These are phyloP conservation scores for Pantherophis alleghaniensis DNA, from an alignment of 2,797 vertebrate species.

Conservation along the genomic window DNA sequence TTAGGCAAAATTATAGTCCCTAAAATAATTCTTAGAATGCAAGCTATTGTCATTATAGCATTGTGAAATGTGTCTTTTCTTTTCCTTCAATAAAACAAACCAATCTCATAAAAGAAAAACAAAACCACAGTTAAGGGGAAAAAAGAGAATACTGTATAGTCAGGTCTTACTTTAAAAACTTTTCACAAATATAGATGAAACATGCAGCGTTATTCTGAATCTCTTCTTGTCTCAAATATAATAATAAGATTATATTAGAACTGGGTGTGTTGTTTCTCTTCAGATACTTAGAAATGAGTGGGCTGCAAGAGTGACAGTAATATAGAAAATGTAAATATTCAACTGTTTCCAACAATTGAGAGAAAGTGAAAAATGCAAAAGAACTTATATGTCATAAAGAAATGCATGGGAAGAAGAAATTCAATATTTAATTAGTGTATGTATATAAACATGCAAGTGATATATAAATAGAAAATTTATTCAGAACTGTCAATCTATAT, in stretches of 20 bases:
- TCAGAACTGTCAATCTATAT: background rate
- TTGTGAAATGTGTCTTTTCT: background rate
- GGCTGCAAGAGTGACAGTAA: background rate
- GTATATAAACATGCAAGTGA: background rate
- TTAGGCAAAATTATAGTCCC: background rate
- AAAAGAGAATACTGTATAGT: background rate
- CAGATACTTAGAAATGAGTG: background rate
- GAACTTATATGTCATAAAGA: background rate
- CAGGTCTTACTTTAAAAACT: background rate
- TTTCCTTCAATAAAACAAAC: background rate
- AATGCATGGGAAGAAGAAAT: background rate
- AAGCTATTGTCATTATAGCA: background rate
- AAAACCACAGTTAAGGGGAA: background rate
- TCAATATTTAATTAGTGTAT: background rate
- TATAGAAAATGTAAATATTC: background rate
- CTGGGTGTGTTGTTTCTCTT: background rate
- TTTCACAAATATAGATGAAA: background rate
- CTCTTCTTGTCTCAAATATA: background rate
- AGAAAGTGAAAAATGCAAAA: background rate
- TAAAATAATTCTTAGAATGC: background rate
- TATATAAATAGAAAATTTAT: background rate
- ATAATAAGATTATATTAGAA: background rate
- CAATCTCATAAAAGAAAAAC: background rate
- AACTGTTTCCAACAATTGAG: background rate
- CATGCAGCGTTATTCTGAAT: background rate